Base-by-base conservation (phyloP, 2,113 vertebrate species). In the Thinocorus orbignyianus region DNA sequence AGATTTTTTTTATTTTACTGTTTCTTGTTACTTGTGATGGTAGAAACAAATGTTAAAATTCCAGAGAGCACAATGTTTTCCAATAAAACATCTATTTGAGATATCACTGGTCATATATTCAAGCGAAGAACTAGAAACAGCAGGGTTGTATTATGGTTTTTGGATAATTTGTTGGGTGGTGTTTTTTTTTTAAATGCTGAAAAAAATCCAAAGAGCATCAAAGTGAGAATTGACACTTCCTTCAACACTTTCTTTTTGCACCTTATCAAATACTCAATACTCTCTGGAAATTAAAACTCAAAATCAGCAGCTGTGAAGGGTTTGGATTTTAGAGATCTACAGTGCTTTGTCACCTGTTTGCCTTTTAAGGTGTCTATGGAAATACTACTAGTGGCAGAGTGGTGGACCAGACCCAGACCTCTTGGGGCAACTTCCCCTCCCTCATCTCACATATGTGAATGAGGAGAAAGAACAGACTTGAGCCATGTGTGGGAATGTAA, bases 51-150 rank as follows among this genome's bases (percentile, higher is more conserved):
- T 8, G 3, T 17, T 77, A 14, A 35, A 49, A 25, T 13, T 84
- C 13, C 3, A 4, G 51, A 16, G 18, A 20, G 3, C 1, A 6
- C 0, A 1, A 10, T 17, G 12, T 4, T 90, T 85, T 72, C 22
- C 4, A 54, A 4, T n/a, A 7, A 69, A 90, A 19, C 3, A 23
- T 6, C 2, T 69, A 2, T 54, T 61, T 73, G 13, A 17, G 14
- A 7, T 65, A 13, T 54, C 3, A 5, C 20, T 58, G 19, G 8
- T 49, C 4, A 26, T 4, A 22, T 39, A 57, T 33, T 70, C 22
- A 73, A 66, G 28, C 2, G 35, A 26, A 86, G 6, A 4, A 25
- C 46, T 81, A 39, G 30, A 46, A 86, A 33, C 4, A 41, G 28
- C 65, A 73, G 26, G 7, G 1, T 26, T 3, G 1, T 1, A 4